Percentiles rank a stretch among this genome's conserved stretches.
These are phyloP conservation scores for Ormyrus labotus DNA, from an alignment of 2,888 invertebrate species.

Conservation along the genomic window DNA sequence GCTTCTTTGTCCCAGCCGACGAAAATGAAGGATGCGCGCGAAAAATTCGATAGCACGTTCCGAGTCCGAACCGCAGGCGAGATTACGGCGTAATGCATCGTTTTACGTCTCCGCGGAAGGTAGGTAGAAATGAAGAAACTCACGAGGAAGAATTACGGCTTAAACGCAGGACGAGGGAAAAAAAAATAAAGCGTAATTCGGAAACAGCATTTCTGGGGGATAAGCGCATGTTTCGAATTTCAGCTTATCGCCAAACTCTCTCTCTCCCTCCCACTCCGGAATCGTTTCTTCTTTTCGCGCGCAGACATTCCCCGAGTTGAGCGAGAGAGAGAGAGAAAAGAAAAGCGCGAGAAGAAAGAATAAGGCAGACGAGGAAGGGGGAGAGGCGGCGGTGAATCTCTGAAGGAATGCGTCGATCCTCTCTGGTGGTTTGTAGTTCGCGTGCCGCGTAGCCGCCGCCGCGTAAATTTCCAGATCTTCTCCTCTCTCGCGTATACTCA, in stretches of 20 bases:
- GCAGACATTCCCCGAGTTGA: conserved; percentile 27
- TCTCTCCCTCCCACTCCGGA: neutral
- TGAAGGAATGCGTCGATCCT: conserved; percentile 63
- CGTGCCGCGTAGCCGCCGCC: conserved; percentile 55
- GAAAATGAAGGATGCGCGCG: neutral
- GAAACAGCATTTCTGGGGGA: conserved; percentile 24
- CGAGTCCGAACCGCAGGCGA: neutral
- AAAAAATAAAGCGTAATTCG: conserved; percentile 48
- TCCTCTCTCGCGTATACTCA: neutral
- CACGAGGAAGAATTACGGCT: neutral
- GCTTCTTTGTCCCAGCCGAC: neutral
- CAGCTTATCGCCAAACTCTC: conserved; percentile 34
- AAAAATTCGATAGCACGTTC: neutral
- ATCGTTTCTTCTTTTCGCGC: neutral
- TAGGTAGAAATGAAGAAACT: neutral
- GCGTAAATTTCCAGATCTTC: conserved; percentile 33
- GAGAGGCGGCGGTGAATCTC: conserved; percentile 58
- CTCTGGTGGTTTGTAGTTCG: conserved; percentile 60
- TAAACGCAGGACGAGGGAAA: neutral
- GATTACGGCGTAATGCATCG: neutral
- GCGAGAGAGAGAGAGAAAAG: conserved; percentile 10
- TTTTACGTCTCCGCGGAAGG: neutral
- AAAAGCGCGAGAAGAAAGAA: conserved; percentile 49
- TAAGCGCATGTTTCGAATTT: conserved; percentile 53
- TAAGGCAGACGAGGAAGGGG: conserved; percentile 46